Evolutionary conservation across 2,113 vertebrate species (phyloP), one percentile per base, ranked within the genome.

Genomic region (Morphnarchus princeps): DNA sequence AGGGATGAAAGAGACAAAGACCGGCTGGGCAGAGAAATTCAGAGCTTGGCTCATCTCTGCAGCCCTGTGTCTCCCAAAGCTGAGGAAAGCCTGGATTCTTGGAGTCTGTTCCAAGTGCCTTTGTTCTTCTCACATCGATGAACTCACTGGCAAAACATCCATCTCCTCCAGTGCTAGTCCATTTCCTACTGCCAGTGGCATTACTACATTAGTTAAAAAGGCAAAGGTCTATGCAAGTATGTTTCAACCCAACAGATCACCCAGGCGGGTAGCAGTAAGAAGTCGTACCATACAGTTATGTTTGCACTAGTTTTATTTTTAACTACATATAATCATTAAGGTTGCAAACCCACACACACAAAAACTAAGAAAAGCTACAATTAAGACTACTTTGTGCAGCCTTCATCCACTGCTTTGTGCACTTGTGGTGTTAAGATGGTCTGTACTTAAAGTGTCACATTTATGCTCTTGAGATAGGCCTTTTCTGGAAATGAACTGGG

Each of bases 131-230:
- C 73, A 52, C 47, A 85, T 61, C 3, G 57, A 96, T 96, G 95
- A 96, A 91, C 84, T 96, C 96, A 97, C 70, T 82, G 78, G 90
- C 62, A 96, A 97, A 97, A 94, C 49, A 94, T 91, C 13, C 87
- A 87, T 80, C 87, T 96, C 89, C 87, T 69, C 73, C 70, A 94
- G 54, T 3, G 13, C 58, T 65, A 87, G 52, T 63, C n/a, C 66
- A 84, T 66, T 96, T 94, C 87, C 87, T 82, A 52, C 92, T 73
- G 54, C 87, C 82, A 82, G 10, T 65, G 62, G 40, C 66, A 82
- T 76, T 70, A 62, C 67, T 36, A 25, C 57, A 57, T 11, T 21
- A 72, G 78, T 90, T 94, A 93, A 95, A 94, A 94, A 79, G 87
- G 77, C 87, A 87, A 94, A 96, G 36, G 52, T 72, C 87, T 63